Conservation (phyloP, 2,113 vertebrate genomes). For the Gnathonemus longibarbis region DNA sequence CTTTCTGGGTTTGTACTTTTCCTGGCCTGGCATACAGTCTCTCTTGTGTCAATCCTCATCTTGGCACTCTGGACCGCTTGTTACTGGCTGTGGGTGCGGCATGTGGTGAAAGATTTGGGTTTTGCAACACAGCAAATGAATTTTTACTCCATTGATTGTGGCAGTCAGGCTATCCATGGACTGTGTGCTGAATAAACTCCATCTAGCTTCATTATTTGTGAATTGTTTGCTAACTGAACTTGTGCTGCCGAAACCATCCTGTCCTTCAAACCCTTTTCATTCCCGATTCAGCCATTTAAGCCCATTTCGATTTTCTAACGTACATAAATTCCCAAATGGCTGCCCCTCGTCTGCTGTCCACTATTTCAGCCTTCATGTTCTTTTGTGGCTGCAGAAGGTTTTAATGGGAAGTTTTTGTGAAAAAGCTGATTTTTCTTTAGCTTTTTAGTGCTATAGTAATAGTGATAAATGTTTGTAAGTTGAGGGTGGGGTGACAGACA, state of each 20-base stretch:
- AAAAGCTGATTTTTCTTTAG: background rate
- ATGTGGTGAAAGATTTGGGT: background rate
- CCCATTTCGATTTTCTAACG: background rate
- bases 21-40: background rate
- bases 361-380: background rate
- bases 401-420: background rate
- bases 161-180: background rate
- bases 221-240: background rate
- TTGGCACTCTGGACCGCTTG: background rate
- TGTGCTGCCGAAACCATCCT: background rate
- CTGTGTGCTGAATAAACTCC: background rate
- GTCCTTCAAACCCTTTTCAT: background rate
- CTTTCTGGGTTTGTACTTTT: background rate
- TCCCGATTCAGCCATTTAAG: background rate
- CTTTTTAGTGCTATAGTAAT: background rate
- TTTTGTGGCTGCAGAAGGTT: background rate
- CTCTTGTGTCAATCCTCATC: background rate
- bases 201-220: background rate
- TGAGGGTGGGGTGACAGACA: background rate
- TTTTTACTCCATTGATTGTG: background rate
- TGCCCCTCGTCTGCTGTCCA: background rate
- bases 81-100: background rate
- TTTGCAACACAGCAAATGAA: background rate
- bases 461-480: background rate
- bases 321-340: background rate